A percentile compares a stretch with the other conserved stretches of the same genome.
Conservation (phyloP, 1,140 invertebrate species). For the Oscheius sp. region DNA sequence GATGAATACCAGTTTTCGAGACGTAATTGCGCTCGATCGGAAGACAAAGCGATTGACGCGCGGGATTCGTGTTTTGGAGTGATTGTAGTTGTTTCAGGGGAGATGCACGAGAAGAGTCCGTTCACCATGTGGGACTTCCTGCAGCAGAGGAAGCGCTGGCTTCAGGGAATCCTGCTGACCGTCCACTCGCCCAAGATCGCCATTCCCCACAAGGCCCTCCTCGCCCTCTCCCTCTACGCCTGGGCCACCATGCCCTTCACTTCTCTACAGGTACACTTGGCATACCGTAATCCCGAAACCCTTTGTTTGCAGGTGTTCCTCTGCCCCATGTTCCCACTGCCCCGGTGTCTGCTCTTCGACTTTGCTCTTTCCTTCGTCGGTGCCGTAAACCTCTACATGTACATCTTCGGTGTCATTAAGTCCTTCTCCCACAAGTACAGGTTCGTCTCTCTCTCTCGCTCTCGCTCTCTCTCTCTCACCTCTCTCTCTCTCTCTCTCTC, state of each 20-base stretch:
- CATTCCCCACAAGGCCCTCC: constrained; percentile 70
- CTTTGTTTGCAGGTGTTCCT: constrained; percentile 52
- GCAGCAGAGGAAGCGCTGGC: constrained; percentile 90
- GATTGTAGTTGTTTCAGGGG: constrained; percentile 72
- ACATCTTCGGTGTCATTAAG: constrained; percentile 59
- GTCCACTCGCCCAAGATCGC: constrained; percentile 69
- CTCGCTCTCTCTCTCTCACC: not conserved
- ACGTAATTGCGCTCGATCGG: not conserved
- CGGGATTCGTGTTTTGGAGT: too few relatives aligned
- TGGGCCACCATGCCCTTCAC: constrained; percentile 83
- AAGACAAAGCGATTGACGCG: not conserved
- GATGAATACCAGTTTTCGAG: not conserved
- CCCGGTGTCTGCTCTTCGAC: constrained; percentile 50
- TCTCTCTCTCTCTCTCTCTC: not conserved
- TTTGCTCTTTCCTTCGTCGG: constrained; percentile 58
- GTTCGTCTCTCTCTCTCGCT: constrained; percentile 30
- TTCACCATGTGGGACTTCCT: constrained; percentile 91
- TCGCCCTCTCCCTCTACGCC: constrained; percentile 85
- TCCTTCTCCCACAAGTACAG: constrained; percentile 61
- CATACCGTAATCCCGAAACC: not conserved
- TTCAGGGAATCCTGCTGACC: constrained; percentile 89
- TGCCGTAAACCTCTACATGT: constrained; percentile 61
- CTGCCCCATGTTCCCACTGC: constrained; percentile 55
- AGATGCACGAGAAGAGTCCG: constrained; percentile 97
- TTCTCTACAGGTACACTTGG: constrained; percentile 48